Percentiles rank a stretch among this genome's conserved stretches.
Conservation (phyloP, 2,113 vertebrate genomes). For the Pygoscelis antarcticus region DNA sequence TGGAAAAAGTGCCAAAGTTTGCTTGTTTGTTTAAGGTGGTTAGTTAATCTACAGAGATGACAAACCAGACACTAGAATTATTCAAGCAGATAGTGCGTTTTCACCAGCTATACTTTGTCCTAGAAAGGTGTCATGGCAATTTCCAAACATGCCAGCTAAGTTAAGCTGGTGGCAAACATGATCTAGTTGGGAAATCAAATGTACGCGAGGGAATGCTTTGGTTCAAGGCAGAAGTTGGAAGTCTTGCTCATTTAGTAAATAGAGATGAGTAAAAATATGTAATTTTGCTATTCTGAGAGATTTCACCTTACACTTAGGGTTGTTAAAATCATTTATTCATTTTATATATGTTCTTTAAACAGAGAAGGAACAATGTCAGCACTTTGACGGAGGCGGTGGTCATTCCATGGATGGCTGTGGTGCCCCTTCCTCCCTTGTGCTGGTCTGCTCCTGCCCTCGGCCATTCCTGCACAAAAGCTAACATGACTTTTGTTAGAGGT, state of each 20-base stretch:
- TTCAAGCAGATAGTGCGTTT: neutral
- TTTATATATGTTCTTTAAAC: neutral
- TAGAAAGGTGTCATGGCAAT: neutral
- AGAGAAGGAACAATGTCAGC: neutral
- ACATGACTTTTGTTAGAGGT: neutral
- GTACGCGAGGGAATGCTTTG: neutral
- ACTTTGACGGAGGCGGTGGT: neutral
- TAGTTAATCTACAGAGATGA: neutral
- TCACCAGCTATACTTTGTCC: neutral
- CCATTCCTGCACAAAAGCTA: neutral
- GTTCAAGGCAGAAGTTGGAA: neutral
- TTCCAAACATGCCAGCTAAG: neutral
- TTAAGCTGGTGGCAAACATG: neutral
- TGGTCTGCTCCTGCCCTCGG: neutral
- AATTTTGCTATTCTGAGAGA: neutral
- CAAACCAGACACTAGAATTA: neutral
- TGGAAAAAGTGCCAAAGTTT: neutral
- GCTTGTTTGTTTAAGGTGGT: neutral
- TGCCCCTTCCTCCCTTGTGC: neutral
- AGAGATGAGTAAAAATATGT: neutral
- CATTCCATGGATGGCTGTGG: fast-evolving
- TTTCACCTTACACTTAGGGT: neutral
- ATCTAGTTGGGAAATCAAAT: neutral
- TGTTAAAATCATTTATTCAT: neutral
- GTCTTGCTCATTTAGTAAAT: neutral